Evolutionary conservation across 2,888 invertebrate genomes (phyloP).

Genomic region (Lasioglossum vierecki): DNA sequence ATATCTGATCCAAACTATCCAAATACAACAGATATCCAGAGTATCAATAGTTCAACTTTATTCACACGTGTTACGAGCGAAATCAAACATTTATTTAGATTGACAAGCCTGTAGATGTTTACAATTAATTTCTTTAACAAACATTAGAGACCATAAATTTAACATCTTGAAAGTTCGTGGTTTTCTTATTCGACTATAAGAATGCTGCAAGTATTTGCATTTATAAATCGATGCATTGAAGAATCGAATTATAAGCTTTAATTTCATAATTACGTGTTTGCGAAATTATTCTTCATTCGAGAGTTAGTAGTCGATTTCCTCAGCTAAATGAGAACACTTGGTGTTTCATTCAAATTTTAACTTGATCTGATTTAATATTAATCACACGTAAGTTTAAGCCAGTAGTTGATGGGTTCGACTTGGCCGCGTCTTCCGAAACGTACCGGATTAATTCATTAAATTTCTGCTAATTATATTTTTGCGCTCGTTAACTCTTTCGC

Average conservation of each 20-base stretch:
- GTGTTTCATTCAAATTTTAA: not conserved
- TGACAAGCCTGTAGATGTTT: not conserved
- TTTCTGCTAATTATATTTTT: slow-evolving; percentile 25
- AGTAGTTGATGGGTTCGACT: not conserved
- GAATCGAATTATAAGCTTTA: not conserved
- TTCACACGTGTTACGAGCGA: not conserved
- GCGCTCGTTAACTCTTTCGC: not conserved
- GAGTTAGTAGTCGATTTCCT: not conserved
- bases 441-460: not conserved
- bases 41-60: not conserved
- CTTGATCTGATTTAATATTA: not conserved
- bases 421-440: not conserved
- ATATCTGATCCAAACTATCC: not conserved
- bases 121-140: not conserved
- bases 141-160: not conserved
- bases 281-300: not conserved
- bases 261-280: not conserved
- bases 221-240: not conserved
- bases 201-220: not conserved
- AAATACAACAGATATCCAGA: not conserved
- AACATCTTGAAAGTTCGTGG: not conserved
- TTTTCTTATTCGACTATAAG: not conserved
- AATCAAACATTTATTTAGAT: not conserved
- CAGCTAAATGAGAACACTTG: too few relatives aligned
- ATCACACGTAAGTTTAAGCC: not conserved